Base-by-base conservation (phyloP, 2,113 vertebrate genomes). In the Mixornis gularis region DNA sequence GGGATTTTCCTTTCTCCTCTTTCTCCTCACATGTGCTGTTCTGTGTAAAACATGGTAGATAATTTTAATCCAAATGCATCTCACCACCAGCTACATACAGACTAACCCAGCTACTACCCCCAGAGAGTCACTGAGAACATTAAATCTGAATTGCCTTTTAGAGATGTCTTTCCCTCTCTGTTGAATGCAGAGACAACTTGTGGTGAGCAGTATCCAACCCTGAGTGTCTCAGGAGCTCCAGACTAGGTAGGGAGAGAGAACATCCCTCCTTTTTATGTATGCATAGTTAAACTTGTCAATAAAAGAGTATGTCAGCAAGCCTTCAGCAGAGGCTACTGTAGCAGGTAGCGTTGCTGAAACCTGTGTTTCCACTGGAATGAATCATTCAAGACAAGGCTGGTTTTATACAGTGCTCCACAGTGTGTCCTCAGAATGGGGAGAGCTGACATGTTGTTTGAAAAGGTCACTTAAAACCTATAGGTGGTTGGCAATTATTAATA, bases 401-500 rank as follows among this genome's bases (percentile, higher is more conserved):
- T 83, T 96, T 95, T 92, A 82, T 95, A 94, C 38, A 2, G 12
- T 14, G 65, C 94, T 97, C 93, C 80, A 83, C 77, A 87, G 72
- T 46, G 32, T 64, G 68, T 91, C 64, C 87, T 91, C 65, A 6
- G 62, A 92, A 74, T n/a, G 66, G 60, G 58, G 77, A 87, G 64
- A 95, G 86, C 94, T 96, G 96, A 95, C 92, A 86, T 89, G 24
- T 94, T 95, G 81, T 96, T 97, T 97, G 96, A 95, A 95, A 96
- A 96, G 96, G 90, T 95, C 92, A 89, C 87, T 96, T 96, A 87
- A 96, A 96, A 95, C 91, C 91, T 95, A 86, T 58, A 92, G 95
- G 92, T 51, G 80, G 69, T 93, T 88, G 90, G 79, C 79, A 92
- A 94, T 97, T 97, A 96, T 97, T 98, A 96, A 97, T 97, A 97